Evolutionary conservation across 2,797 vertebrate species (phyloP).

Genomic region (Phrynocephalus guinanensis): DNA sequence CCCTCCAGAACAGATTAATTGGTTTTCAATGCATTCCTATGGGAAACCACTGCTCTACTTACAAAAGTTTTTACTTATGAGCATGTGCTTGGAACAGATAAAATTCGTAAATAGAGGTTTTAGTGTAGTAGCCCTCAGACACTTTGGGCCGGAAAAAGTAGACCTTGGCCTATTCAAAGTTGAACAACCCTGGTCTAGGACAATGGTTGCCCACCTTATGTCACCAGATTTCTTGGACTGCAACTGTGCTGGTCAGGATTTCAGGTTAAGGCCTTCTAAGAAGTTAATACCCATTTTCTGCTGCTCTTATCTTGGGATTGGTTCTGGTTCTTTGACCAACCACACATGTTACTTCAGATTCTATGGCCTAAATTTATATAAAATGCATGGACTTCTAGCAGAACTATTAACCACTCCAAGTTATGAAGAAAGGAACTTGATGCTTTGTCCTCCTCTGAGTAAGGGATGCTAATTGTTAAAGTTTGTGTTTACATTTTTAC

Average conservation of each 20-base stretch:
- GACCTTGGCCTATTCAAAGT: no score
- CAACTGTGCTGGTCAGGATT: no score
- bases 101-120: no score
- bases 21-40: no score
- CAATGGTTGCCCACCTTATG: no score
- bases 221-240: no score
- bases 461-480: constrained; percentile 47
- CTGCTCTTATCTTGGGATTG: constrained; percentile 22
- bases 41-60: no score
- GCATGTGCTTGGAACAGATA: no score
- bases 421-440: constrained; percentile 52
- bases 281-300: constrained; percentile 31
- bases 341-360: neutral
- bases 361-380: constrained; percentile 15
- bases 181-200: neutral
- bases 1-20: no score
- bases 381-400: constrained; percentile 47
- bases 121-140: no score
- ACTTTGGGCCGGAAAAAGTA: no score
- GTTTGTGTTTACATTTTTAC: constrained; percentile 64
- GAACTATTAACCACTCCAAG: constrained; percentile 30
- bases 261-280: constrained; percentile 11
- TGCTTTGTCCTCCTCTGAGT: constrained; percentile 33
- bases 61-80: no score
- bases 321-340: neutral